Base-by-base conservation (phyloP, 2,113 vertebrate species). In the Pan paniscus region DNA sequence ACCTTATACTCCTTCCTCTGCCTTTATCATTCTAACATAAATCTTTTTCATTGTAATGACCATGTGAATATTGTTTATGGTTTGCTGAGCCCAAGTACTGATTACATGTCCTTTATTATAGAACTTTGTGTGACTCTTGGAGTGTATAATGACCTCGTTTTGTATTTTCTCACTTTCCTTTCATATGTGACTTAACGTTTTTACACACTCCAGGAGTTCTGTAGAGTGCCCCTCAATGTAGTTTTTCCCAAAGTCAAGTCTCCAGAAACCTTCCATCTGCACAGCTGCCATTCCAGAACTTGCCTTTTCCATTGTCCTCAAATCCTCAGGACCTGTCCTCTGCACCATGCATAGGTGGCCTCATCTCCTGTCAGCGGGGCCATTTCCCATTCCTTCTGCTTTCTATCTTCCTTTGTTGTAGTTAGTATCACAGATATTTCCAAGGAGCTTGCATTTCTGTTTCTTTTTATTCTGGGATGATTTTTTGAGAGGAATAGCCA, bases 251-350 rank as follows among this genome's bases (percentile, higher is more conserved):
- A 11, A 27, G 52, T 75, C n/a, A 35, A 0, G 5, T 82, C 9
- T 68, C 32, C 6, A 16, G 35, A 25, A 38, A 20, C 59, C 3
- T 52, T 17, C 6, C 0, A 0, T 11, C 25, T 50, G 50, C 18
- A 80, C 7, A 16, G 25, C 57, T 22, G 0, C 72, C 18, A 16
- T 25, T 10, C 43, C 78, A 5, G 35, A 75, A 8, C 43, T 27
- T 22, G 9, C 20, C 35, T 48, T 14, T 1, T 38, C 57, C 22
- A 1, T 64, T 13, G 16, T 16, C 50, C 38, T 23, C 52, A 52
- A 4, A 8, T 18, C 75, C 43, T 48, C 20, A 8, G 30, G 32
- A 4, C 14, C 10, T 46, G 18, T 13, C 8, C 23, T 0, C 64
- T 16, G 3, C 40, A 12, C 64, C 10, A 11, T 68, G 57, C 11